Evolutionary conservation across 1,140 invertebrate species (phyloP), one percentile per base, ranked within the genome.

Genomic region (Ditylenchus dipsaci): DNA sequence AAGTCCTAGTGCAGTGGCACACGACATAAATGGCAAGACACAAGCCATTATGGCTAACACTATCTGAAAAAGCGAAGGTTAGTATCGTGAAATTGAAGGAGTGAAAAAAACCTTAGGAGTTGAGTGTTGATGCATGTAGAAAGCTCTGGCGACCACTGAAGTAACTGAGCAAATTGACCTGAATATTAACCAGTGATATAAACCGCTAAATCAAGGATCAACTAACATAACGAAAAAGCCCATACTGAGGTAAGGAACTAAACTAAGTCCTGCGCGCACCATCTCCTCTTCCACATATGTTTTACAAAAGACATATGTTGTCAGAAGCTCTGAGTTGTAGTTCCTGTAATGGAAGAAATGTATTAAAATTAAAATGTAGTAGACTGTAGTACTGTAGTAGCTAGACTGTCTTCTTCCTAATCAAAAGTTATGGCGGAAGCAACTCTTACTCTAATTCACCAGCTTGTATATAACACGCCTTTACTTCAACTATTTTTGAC

Each of bases 221-320:
- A 60, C 43, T 26, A 73, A 76, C 79, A 81, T 81, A 19, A 82
- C 67, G 3, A 77, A 57, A 63, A 81, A 81, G 13, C 79, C 79
- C 38, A 83, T 70, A 21, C 64, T 67, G 8, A 81, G 63, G 60
- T 81, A 81, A 5, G 79, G 79, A 13, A 81, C 45, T 47, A 81
- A 66, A 29, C 73, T 78, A 27, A 76, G 76, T 27, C 79, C 79
- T 38, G 79, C 81, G 30, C 79, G 67, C 17, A 81, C 81, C 79
- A 81, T 81, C 58, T 81, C 79, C 26, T 81, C 76, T 67, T 81
- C 79, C 11, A 81, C 75, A 56, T 75, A 82, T 17, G 81, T 78
- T 45, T 76, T 72, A 15, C 78, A 77, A 15, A 78, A 67, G 29
- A 73, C 69, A 63, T 73, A 83, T n/a, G 78, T 60, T 49, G 73